These are phyloP conservation scores for Lordiphosa stackelbergi DNA, from an alignment of 1,140 invertebrate species.

Conservation along the genomic window DNA sequence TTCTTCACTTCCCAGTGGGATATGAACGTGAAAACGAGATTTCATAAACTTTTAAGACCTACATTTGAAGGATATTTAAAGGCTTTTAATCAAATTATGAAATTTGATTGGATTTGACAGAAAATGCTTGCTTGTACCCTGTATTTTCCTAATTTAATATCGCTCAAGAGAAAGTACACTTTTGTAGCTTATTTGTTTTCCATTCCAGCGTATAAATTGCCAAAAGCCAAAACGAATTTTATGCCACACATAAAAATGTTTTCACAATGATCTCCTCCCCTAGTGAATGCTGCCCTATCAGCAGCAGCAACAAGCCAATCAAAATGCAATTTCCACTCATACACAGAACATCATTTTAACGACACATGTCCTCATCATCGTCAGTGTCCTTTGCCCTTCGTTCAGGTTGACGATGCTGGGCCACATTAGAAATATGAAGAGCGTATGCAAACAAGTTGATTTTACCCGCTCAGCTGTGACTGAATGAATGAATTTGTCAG, in stretches of 20 bases:
- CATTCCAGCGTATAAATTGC: slow-evolving; percentile 31
- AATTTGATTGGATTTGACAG: too few relatives aligned
- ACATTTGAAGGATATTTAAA: slow-evolving; percentile 17
- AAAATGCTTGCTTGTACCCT: too few relatives aligned
- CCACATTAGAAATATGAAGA: slow-evolving; percentile 1
- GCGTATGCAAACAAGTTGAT: slow-evolving; percentile 21
- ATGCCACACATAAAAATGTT: slow-evolving; percentile 50
- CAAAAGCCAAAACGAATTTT: slow-evolving; percentile 41
- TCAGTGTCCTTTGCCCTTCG: too few relatives aligned
- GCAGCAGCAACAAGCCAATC: slow-evolving; percentile 59
- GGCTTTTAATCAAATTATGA: slow-evolving; percentile 39
- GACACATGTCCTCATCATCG: slow-evolving; percentile 11
- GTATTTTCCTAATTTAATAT: slow-evolving; percentile 15
- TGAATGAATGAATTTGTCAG: slow-evolving; percentile 66
- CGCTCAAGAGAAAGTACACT: slow-evolving; percentile 14
- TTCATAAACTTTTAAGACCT: slow-evolving; percentile 59
- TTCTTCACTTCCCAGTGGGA: background rate
- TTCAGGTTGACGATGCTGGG: too few relatives aligned
- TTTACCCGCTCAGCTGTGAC: slow-evolving; percentile 28
- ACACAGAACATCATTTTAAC: slow-evolving; percentile 52
- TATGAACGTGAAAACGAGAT: slow-evolving; percentile 5
- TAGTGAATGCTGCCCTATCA: slow-evolving; percentile 49
- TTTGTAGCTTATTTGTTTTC: slow-evolving; percentile 55
- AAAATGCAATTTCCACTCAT: slow-evolving; percentile 67
- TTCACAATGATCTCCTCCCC: slow-evolving; percentile 15